Conservation (phyloP, 2,888 invertebrate genomes). For the Euspilapteryx auroguttella region DNA sequence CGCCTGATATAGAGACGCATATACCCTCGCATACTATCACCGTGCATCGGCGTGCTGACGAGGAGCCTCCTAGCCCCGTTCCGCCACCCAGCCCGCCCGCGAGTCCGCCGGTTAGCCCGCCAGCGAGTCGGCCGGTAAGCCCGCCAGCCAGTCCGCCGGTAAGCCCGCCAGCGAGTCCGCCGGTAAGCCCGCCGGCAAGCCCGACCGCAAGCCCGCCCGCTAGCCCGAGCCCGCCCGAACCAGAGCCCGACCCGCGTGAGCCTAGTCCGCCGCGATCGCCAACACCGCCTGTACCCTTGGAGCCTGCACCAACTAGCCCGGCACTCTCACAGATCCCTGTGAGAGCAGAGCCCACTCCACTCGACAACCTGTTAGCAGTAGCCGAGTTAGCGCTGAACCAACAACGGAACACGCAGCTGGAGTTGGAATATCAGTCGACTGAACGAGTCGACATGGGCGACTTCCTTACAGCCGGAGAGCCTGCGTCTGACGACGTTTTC, state of each 20-base stretch:
- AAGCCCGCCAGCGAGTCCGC: conserved; percentile 29
- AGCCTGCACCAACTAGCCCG: conserved; percentile 17
- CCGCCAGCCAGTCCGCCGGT: conserved; percentile 15
- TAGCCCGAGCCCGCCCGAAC: conserved; percentile 31
- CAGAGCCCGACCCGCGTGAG: conserved; percentile 11
- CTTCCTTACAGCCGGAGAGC: conserved; percentile 13
- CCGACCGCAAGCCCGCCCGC: conserved; percentile 23
- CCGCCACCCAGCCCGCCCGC: conserved; percentile 17
- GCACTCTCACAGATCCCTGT: no score
- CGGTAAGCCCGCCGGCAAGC: conserved; percentile 21
- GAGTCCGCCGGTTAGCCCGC: conserved; percentile 38
- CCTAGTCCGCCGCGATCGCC: conserved; percentile 33
- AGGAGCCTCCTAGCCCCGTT: conserved; percentile 12
- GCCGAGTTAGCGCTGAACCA: conserved; percentile 67
- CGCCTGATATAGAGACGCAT: conserved; percentile 49
- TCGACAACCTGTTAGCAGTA: conserved; percentile 65
- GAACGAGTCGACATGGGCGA: conserved; percentile 17
- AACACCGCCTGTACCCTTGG: conserved; percentile 38
- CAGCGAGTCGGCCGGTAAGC: conserved; percentile 10
- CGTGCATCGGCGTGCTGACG: conserved; percentile 37
- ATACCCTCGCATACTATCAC: conserved; percentile 65
- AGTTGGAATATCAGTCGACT: conserved; percentile 10
- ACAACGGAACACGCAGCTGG: conserved; percentile 37
- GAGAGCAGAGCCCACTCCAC: conserved; percentile 59
- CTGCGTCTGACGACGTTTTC: conserved; percentile 21